These are phyloP conservation scores for Doryteuthis pealeii DNA, from an alignment of 1,140 invertebrate genomes.

Conservation along the genomic window DNA sequence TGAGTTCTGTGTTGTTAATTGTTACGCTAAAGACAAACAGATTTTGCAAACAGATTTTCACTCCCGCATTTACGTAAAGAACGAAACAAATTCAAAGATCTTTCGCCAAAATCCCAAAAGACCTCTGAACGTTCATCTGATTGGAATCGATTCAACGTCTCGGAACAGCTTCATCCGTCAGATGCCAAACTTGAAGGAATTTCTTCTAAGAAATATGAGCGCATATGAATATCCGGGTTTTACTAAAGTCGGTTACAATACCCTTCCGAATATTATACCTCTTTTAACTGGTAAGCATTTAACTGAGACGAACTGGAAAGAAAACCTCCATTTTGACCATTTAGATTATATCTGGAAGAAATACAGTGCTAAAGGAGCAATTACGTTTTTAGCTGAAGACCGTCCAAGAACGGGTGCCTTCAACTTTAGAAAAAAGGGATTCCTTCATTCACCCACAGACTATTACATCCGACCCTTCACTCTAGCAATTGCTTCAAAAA, in stretches of 20 bases:
- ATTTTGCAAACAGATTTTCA: constrained; percentile 60
- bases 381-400: constrained; percentile 63
- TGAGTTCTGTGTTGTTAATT: too few species aligned
- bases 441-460: constrained; percentile 59
- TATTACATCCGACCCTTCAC: constrained; percentile 60
- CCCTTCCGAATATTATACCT: constrained; percentile 58
- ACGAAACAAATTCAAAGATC: constrained; percentile 20
- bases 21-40: too few species aligned
- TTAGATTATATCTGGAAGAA: constrained; percentile 64
- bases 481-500: constrained; percentile 48
- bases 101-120: constrained; percentile 19
- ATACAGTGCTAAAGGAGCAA: constrained; percentile 58
- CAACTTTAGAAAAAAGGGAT: constrained; percentile 61
- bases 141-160: constrained; percentile 83
- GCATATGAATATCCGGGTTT: constrained; percentile 54
- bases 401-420: constrained; percentile 61
- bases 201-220: constrained; percentile 58
- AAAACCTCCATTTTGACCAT: constrained; percentile 55
- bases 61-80: constrained; percentile 56
- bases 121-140: constrained; percentile 67
- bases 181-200: constrained; percentile 72
- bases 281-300: constrained; percentile 54
- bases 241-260: constrained; percentile 44
- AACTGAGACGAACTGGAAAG: constrained; percentile 55
- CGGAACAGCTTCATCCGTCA: constrained; percentile 80